phyloP scores from a whole-genome alignment of 2,797 vertebrate species.

The Rhynchonycteris naso region DNA sequence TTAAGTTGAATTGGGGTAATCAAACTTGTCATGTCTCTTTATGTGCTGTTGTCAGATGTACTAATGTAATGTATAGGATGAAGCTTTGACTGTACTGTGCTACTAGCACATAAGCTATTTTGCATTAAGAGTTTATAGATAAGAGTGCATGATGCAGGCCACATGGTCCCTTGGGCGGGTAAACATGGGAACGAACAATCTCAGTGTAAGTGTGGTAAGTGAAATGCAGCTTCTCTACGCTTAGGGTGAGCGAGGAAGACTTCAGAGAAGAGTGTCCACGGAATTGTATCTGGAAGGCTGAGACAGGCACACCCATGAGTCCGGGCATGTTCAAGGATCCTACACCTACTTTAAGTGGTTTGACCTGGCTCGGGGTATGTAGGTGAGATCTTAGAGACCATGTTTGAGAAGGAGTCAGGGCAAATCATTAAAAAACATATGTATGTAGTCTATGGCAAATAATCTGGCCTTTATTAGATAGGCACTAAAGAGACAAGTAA shows the following conservation, averaged over 20 bases:
- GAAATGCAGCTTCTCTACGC: fast-evolving
- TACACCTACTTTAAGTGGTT: neutral
- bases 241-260: fast-evolving
- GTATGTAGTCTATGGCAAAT: neutral
- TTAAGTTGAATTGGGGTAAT: neutral
- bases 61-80: neutral
- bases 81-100: neutral
- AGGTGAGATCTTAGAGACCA: neutral
- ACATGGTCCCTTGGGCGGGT: neutral
- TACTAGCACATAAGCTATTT: neutral
- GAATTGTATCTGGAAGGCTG: neutral
- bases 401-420: neutral
- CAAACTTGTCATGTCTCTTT: neutral
- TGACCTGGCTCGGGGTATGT: neutral
- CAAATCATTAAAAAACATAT: neutral
- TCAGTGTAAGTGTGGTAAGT: fast-evolving
- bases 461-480: neutral
- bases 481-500: neutral
- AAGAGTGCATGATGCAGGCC: neutral
- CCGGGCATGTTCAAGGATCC: neutral
- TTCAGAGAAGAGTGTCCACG: neutral
- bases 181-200: too few species aligned
- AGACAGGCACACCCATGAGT: too few species aligned
- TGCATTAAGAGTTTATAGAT: neutral
- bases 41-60: neutral